These are phyloP conservation scores for Standfussiana lucernea DNA, from an alignment of 2,888 invertebrate genomes.

Conservation along the genomic window DNA sequence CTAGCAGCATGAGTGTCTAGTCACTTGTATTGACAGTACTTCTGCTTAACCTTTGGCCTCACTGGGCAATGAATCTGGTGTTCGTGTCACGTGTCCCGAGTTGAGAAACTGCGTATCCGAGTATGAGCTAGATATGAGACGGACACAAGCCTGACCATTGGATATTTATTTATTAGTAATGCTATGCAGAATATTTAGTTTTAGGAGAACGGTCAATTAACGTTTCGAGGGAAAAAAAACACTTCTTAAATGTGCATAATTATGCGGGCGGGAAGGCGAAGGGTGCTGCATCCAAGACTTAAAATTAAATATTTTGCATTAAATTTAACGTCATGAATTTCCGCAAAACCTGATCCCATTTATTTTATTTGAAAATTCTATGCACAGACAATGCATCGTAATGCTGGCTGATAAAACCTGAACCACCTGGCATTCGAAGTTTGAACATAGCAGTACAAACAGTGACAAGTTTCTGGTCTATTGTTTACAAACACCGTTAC, in stretches of 20 bases:
- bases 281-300: neutral
- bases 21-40: conserved; percentile 35
- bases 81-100: conserved; percentile 12
- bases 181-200: neutral
- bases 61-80: conserved; percentile 5
- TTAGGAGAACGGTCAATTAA: neutral
- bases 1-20: conserved; percentile 11
- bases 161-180: neutral
- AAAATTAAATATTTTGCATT: neutral
- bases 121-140: conserved; percentile 5
- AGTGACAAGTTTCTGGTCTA: conserved; percentile 47
- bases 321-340: neutral
- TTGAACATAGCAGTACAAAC: conserved; percentile 36
- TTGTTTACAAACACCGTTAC: conserved; percentile 62
- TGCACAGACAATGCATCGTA: conserved; percentile 41
- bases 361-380: neutral
- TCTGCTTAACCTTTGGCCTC: conserved; percentile 39
- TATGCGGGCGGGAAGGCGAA: neutral
- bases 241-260: neutral
- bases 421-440: conserved; percentile 26
- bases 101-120: conserved; percentile 26
- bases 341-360: neutral
- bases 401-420: conserved; percentile 33
- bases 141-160: neutral
- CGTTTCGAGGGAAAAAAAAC: neutral